Evolutionary conservation across 1,140 invertebrate species (phyloP), one percentile per base, ranked within the genome.

Genomic region (Plodia interpunctella): DNA sequence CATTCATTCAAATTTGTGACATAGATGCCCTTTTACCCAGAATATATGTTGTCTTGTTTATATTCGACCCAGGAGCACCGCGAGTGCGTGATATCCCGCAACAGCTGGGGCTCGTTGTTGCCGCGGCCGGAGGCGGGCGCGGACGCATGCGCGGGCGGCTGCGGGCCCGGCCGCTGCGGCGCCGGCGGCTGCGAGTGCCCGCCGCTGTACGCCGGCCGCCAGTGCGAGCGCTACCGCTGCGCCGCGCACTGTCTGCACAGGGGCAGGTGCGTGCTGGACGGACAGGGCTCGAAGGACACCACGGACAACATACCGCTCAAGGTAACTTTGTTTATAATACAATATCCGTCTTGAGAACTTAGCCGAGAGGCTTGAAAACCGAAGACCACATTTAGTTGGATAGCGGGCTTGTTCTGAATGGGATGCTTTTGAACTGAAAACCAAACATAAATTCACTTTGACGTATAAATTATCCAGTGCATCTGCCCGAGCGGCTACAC

Each of bases 401-500:
- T n/a, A n/a, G n/a, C n/a, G n/a, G n/a, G n/a, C n/a, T n/a, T n/a
- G n/a, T n/a, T n/a, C n/a, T n/a, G n/a, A n/a, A n/a, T n/a, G n/a
- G n/a, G n/a, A n/a, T n/a, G n/a, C n/a, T n/a, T n/a, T n/a, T n/a
- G n/a, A n/a, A 25, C 6, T 25, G 2, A 32, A 9, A 8, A 32
- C 4, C 10, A 32, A 32, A 0, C 21, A 30, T 25, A 3, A 3
- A 25, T 25, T 25, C 21, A 5, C 15, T 19, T 49, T 49, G n/a
- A n/a, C n/a, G n/a, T 18, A 1, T 49, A 3, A 49, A 1, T 28
- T 55, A 28, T 20, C 19, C 70, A 81, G 74, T 95, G 94, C 75
- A 90, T 86, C 55, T 95, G 94, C 72, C 91, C 90, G 17, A 78
- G 91, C 5, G 90, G 92, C 15, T 95, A 92, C 91, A 91, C 91